A percentile compares a stretch with the other conserved stretches of the same genome.
These are phyloP conservation scores for Netelia virgata DNA, from an alignment of 2,888 invertebrate genomes.

Conservation along the genomic window DNA sequence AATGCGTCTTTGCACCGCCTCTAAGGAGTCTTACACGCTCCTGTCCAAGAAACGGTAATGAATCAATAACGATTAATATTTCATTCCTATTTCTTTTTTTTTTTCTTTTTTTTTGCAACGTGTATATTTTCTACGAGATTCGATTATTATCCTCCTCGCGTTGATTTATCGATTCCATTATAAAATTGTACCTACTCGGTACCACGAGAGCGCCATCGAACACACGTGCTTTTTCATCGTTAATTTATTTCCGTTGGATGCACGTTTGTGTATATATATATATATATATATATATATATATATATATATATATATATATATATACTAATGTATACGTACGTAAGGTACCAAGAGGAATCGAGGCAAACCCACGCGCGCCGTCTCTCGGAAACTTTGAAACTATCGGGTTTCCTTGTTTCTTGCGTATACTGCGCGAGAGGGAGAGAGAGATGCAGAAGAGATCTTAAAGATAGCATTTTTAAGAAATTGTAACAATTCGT, in stretches of 20 bases:
- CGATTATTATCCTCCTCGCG: slow-evolving; percentile 15
- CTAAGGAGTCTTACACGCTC: slow-evolving; percentile 84
- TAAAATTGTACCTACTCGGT: slow-evolving; percentile 14
- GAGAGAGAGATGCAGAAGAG: not conserved
- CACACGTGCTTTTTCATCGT: slow-evolving; percentile 28
- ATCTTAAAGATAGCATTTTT: too few species aligned
- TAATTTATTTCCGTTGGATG: slow-evolving; percentile 31
- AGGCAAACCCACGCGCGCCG: slow-evolving; percentile 47
- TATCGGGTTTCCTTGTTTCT: slow-evolving; percentile 17
- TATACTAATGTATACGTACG: slow-evolving; percentile 1
- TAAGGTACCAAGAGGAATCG: slow-evolving; percentile 7
- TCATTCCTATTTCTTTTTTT: not conserved
- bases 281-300: too few species aligned
- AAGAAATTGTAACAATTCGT: too few species aligned
- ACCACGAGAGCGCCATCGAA: not conserved
- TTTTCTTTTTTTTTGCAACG: not conserved
- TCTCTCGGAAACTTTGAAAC: slow-evolving; percentile 43
- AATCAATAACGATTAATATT: slow-evolving; percentile 31
- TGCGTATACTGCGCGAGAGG: not conserved
- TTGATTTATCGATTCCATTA: slow-evolving; percentile 13
- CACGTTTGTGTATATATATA: slow-evolving; percentile 10
- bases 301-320: too few species aligned
- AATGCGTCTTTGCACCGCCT: slow-evolving; percentile 83
- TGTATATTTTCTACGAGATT: not conserved
- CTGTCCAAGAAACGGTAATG: slow-evolving; percentile 84